phyloP scores from a whole-genome alignment of 1,140 invertebrate genomes.

The Anoplolepis gracilipes region DNA sequence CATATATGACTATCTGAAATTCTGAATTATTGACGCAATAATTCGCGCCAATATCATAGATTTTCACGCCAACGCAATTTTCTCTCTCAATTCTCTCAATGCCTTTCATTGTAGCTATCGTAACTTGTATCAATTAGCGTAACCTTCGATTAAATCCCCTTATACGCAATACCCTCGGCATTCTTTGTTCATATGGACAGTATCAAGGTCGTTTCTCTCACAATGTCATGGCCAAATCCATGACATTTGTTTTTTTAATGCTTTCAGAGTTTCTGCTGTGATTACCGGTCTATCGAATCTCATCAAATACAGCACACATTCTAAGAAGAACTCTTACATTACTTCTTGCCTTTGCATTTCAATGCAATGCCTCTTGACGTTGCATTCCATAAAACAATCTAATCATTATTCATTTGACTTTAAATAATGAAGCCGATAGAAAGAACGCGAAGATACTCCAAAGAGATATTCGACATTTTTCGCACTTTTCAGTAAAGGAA shows the following conservation, averaged over 20 bases:
- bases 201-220: slow-evolving; percentile 14
- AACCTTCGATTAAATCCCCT: not conserved
- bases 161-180: not conserved
- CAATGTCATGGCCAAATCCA: not conserved
- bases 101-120: not conserved
- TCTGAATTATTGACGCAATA: not conserved
- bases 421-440: not conserved
- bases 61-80: not conserved
- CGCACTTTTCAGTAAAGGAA: not conserved
- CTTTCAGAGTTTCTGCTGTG: not conserved
- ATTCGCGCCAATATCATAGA: not conserved
- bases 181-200: not conserved
- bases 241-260: not conserved
- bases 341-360: not conserved
- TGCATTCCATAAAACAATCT: not conserved
- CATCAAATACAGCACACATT: not conserved
- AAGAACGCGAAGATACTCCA: not conserved
- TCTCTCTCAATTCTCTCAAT: not conserved
- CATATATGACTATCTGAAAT: not conserved
- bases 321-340: not conserved
- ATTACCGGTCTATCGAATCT: not conserved
- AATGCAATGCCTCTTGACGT: not conserved
- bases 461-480: not conserved
- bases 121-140: slow-evolving; percentile 12
- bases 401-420: not conserved